phyloP scores from a whole-genome alignment of 2,797 vertebrate species.

The Chelon auratus region DNA sequence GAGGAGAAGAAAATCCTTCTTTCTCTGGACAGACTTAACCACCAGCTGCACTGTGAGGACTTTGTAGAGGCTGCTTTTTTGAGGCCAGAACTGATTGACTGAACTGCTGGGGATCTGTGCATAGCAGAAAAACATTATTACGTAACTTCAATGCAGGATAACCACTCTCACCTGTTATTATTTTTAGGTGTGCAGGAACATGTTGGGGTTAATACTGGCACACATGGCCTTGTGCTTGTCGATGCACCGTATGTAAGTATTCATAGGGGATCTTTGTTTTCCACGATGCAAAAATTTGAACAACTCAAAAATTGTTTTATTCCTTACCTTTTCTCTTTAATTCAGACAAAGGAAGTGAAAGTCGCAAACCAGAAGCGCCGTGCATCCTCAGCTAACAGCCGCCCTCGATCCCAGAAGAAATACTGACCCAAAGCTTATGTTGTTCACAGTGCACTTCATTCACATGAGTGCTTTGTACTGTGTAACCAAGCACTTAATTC shows the following conservation, averaged over 20 bases:
- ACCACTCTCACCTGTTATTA: neutral
- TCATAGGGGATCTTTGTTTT: neutral
- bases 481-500: constrained; percentile 37
- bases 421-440: constrained; percentile 66
- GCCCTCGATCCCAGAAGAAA: constrained; percentile 73
- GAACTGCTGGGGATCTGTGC: neutral
- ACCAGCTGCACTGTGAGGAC: constrained; percentile 78
- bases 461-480: neutral
- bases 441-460: neutral
- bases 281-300: neutral
- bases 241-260: constrained; percentile 82
- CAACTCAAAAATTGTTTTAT: constrained; percentile 5
- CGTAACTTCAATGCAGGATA: neutral
- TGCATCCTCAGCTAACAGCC: constrained; percentile 65
- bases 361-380: constrained; percentile 56
- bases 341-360: constrained; percentile 69
- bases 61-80: neutral
- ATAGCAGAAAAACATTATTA: neutral
- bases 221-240: constrained; percentile 73
- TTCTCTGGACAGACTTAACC: constrained; percentile 86
- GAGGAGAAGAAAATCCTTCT: constrained; percentile 90
- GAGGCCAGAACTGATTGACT: neutral
- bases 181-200: constrained; percentile 86
- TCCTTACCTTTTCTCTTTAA: constrained; percentile 34
- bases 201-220: constrained; percentile 64